A percentile compares a stretch with the other conserved stretches of the same genome.
Evolutionary conservation across 2,113 vertebrate genomes (phyloP).

Genomic region (Mesitornis unicolor): DNA sequence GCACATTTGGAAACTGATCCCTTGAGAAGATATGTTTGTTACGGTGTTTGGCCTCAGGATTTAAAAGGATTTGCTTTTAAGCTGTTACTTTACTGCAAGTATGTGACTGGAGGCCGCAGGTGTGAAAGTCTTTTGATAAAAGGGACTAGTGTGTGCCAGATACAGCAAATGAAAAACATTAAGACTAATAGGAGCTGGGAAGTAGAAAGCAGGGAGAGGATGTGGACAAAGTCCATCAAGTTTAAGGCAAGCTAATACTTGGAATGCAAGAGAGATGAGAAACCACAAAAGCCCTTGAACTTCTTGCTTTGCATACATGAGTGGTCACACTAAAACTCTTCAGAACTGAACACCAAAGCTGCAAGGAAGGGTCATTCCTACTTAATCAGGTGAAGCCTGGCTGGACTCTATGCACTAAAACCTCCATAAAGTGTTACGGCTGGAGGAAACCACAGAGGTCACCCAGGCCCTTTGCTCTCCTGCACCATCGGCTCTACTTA

Average conservation of each 20-base stretch:
- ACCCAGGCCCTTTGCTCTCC: background rate
- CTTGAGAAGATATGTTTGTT: constrained; percentile 49
- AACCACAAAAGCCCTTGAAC: constrained; percentile 36
- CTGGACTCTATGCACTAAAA: background rate
- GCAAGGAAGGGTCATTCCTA: background rate
- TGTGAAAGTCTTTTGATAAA: constrained; percentile 71
- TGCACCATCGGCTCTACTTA: background rate
- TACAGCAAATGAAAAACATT: constrained; percentile 2
- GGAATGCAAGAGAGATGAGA: constrained; percentile 1
- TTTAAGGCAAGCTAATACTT: constrained; percentile 53
- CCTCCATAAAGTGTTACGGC: background rate
- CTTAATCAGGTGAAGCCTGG: background rate
- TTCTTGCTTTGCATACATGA: background rate
- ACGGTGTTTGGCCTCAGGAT: constrained; percentile 61
- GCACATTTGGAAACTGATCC: constrained; percentile 16
- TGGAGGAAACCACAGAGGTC: background rate
- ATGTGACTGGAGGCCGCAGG: constrained; percentile 69
- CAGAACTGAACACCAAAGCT: background rate
- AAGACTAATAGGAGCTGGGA: background rate
- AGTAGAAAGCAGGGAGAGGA: background rate
- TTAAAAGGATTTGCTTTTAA: constrained; percentile 66
- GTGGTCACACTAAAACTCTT: background rate
- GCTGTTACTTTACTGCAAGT: constrained; percentile 58
- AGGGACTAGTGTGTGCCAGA: constrained; percentile 16
- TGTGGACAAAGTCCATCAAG: constrained; percentile 21